Evolutionary conservation across 1,140 invertebrate genomes (phyloP), one percentile per base, ranked within the genome.

Genomic region (Achroia grisella): DNA sequence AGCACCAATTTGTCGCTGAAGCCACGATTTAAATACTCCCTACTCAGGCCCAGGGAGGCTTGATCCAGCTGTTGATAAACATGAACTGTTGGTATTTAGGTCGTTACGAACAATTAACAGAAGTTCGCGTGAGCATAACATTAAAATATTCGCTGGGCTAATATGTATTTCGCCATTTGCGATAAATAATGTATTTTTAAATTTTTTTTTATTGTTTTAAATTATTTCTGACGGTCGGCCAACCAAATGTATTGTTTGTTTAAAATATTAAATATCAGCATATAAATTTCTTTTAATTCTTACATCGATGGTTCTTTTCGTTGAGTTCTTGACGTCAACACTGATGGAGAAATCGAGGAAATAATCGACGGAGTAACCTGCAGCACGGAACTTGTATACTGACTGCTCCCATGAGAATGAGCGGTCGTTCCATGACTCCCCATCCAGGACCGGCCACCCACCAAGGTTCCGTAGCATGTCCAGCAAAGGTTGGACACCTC

Each of bases 261-360:
- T 10, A 4, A 11, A n/a, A 37, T 3, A 37, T 17, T 23, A 23
- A 6, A 3, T 23, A 23, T 23, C 4, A 11, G 14, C 10, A 37
- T 23, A 23, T n/a, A n/a, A n/a, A n/a, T n/a, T n/a, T n/a, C n/a
- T n/a, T n/a, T n/a, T n/a, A 27, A n/a, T 9, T 89, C 93, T 90
- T 88, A 97, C 95, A 87, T 97, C 94, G 60, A 97, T 95, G 23
- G 95, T 89, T 39, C 95, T 87, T 49, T 89, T 90, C 0, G 93
- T 94, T 14, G 93, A 95, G 75, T 98, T 97, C 74, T 95, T 96
- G n/a, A 96, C 88, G 83, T 98, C 95, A 5, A 95, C 93, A 2
- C 91, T 91, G 42, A 98, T 92, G 28, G 94, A 95, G 57, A 98
- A 95, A 64, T 97, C 95, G n/a, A 98, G 89, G 66, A 97, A 92